Evolutionary conservation across 2,113 vertebrate genomes (phyloP), one percentile per base, ranked within the genome.

Genomic region (Pseudorectes ferrugineus): DNA sequence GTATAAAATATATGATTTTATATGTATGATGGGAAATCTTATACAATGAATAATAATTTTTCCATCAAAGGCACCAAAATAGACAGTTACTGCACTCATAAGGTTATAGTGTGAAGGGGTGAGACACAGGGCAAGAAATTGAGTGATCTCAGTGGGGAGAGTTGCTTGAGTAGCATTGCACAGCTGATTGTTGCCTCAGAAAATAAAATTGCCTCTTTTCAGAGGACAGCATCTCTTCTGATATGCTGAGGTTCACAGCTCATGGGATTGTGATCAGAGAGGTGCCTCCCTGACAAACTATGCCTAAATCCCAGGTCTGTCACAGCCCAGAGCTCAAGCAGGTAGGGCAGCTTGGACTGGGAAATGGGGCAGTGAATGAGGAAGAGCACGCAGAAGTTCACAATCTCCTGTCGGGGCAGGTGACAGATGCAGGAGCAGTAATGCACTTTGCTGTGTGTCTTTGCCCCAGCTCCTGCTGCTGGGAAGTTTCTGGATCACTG

Each of bases 381-480:
- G 63, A 45, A 5, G 45, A 24, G 16, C 71, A 33, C 22, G 1
- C 10, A 43, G 48, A 36, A 25, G 12, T 49, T 29, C 72, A 8
- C 4, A 9, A 68, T 54, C 43, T 79, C 0, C 0, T 29, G 1
- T 1, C 5, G 12, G 38, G 36, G 9, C 42, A 51, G 21, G 26
- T 31, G 85, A 21, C 28, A 46, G 26, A 14, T 33, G 36, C 33
- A 38, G 62, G 33, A 67, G 49, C 73, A 74, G 43, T 3, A 14
- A 21, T 10, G 28, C 1, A 1, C 36, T 74, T 33, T 48, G 36
- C 49, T 51, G 17, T 68, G 26, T 52, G 42, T 7, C 49, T 48
- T 25, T 85, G 59, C 13, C 57, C 12, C 23, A 54, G 51, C 46
- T 42, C 65, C 54, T 71, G 58, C 59, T 46, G 46, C 52, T 58